phyloP scores from a whole-genome alignment of 2,888 invertebrate species.

The Drosophila flavopinicola region DNA sequence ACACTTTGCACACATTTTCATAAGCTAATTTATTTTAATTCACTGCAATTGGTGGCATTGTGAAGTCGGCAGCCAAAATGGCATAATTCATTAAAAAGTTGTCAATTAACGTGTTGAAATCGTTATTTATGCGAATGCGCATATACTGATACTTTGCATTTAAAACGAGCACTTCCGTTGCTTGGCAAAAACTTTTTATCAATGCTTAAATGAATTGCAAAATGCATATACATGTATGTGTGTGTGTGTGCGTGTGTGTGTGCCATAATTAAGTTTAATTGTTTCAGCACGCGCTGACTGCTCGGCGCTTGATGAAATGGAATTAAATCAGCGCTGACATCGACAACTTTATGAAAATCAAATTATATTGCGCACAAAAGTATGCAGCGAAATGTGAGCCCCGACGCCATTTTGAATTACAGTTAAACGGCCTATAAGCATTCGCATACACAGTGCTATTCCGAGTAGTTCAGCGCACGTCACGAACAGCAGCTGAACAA shows the following conservation, averaged over 20 bases:
- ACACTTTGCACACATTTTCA: conserved; percentile 36
- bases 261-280: conserved; percentile 80
- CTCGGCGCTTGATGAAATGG: conserved; percentile 56
- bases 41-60: conserved; percentile 43
- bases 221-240: conserved; percentile 23
- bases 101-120: conserved; percentile 70
- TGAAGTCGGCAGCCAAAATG: conserved; percentile 33
- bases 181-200: conserved; percentile 60
- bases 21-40: conserved; percentile 71
- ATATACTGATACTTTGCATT: conserved; percentile 18
- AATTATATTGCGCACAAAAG: conserved; percentile 68
- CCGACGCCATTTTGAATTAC: conserved; percentile 69
- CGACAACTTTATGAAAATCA: conserved; percentile 76
- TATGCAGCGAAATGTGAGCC: conserved; percentile 60
- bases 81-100: conserved; percentile 71
- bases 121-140: conserved; percentile 50
- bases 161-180: conserved; percentile 47
- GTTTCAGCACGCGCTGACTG: conserved; percentile 57
- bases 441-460: conserved; percentile 21
- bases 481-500: conserved; percentile 50
- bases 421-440: conserved; percentile 72
- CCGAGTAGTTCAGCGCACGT: conserved; percentile 46
- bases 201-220: conserved; percentile 54
- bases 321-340: conserved; percentile 78
- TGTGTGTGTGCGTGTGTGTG: conserved; percentile 6